A percentile compares a stretch with the other conserved stretches of the same genome.
Evolutionary conservation across 1,140 invertebrate genomes (phyloP).

Genomic region (Adoxophyes honmai): DNA sequence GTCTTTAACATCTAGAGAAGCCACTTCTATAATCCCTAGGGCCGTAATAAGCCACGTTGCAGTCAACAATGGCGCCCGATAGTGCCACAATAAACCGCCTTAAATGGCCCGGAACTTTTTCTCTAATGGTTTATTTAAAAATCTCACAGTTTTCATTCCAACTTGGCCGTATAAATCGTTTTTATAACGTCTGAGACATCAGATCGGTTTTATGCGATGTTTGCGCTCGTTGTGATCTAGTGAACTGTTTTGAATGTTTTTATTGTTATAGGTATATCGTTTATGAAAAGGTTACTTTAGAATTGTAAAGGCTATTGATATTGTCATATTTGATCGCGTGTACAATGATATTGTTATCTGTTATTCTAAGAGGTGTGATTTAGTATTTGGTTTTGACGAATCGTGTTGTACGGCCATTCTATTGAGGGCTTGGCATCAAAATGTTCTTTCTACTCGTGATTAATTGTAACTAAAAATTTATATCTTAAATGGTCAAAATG

Average conservation of each 20-base stretch:
- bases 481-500: too few species aligned
- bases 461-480: too few species aligned
- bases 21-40: background rate
- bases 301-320: constrained; percentile 9
- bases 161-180: constrained; percentile 63
- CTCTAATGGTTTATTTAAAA: constrained; percentile 75
- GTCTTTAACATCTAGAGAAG: background rate
- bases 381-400: too few species aligned
- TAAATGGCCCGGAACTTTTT: constrained; percentile 74
- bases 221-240: constrained; percentile 67
- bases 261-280: constrained; percentile 16
- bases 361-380: too few species aligned
- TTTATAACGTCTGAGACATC: constrained; percentile 48
- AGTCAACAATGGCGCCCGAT: constrained; percentile 61
- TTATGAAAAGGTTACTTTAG: constrained; percentile 6
- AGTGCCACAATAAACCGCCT: constrained; percentile 67
- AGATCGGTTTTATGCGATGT: constrained; percentile 71
- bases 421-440: too few species aligned
- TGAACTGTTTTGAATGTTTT: constrained; percentile 51
- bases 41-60: constrained; percentile 27
- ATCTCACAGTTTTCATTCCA: constrained; percentile 68
- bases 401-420: too few species aligned
- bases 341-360: too few species aligned
- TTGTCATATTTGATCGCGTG: background rate
- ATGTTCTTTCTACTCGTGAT: too few species aligned